A percentile compares a stretch with the other conserved stretches of the same genome.
These are phyloP conservation scores for Ctenochaetus hawaiiensis DNA, from an alignment of 2,797 vertebrate species.

Conservation along the genomic window DNA sequence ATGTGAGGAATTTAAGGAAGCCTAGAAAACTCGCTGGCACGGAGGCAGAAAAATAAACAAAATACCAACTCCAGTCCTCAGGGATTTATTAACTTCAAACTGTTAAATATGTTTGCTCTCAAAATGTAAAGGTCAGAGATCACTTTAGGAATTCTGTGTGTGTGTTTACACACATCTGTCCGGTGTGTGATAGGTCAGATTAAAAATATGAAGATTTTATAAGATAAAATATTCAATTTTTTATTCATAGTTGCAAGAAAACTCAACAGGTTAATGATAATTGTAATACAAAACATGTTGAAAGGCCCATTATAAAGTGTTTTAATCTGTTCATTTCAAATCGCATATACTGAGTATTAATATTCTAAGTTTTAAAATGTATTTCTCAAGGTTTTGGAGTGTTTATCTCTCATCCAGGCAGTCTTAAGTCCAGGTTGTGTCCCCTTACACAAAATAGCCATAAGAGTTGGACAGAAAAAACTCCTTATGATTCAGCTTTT, in stretches of 20 bases:
- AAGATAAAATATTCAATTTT: too few species aligned
- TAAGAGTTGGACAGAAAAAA: not conserved
- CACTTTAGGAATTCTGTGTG: slow-evolving; percentile 45
- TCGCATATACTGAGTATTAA: too few species aligned
- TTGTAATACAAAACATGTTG: not conserved
- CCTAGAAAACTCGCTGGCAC: slow-evolving; percentile 48
- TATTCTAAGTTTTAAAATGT: too few species aligned
- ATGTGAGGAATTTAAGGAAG: slow-evolving; percentile 49
- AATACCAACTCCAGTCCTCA: slow-evolving; percentile 25
- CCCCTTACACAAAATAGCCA: not conserved
- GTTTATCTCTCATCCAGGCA: not conserved
- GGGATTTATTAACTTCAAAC: slow-evolving; percentile 47
- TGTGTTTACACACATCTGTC: slow-evolving; percentile 4
- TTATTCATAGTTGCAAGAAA: not conserved
- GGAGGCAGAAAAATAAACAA: slow-evolving; percentile 52
- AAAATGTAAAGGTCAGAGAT: slow-evolving; percentile 52
- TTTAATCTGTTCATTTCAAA: too few species aligned
- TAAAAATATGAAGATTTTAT: slow-evolving; percentile 5
- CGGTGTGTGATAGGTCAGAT: slow-evolving; percentile 20
- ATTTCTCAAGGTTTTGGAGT: not conserved
- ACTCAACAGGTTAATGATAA: not conserved
- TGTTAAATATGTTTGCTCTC: slow-evolving; percentile 47
- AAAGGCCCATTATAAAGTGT: not conserved
- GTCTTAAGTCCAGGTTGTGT: not conserved
- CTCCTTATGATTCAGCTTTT: not conserved